Percentiles rank a stretch among this genome's conserved stretches.
Conservation (phyloP, 1,140 invertebrate species). For the Magallana gigas region DNA sequence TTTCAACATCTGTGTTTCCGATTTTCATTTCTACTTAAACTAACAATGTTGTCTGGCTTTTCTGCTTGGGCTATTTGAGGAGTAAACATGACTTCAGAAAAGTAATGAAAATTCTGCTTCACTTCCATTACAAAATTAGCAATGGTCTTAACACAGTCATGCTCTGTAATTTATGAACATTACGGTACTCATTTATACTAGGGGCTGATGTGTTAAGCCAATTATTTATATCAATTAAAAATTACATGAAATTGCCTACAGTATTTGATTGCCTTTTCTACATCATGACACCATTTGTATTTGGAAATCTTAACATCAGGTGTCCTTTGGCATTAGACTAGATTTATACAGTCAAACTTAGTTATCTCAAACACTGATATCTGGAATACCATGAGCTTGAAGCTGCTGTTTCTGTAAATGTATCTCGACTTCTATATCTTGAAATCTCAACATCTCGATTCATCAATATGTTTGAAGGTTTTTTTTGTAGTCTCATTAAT, state of each 20-base stretch:
- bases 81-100: neutral
- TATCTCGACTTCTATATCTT: no score
- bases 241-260: neutral
- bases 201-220: neutral
- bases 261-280: neutral
- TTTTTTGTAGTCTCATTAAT: no score
- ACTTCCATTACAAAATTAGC: conserved; percentile 19
- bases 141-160: neutral
- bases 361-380: no score
- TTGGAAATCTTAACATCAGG: neutral
- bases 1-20: conserved; percentile 33
- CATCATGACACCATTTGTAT: neutral
- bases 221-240: neutral
- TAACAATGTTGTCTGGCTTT: conserved; percentile 25
- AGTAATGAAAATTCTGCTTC: conserved; percentile 36
- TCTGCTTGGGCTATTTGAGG: conserved; percentile 23
- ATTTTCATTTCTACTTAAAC: conserved; percentile 35
- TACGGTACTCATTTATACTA: neutral
- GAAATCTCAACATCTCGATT: no score
- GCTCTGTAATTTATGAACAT: neutral
- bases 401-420: no score
- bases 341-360: no score
- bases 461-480: no score
- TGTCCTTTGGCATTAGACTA: neutral
- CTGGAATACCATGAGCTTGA: no score